Percentiles rank a stretch among this genome's conserved stretches.
These are phyloP conservation scores for Aporophyla lueneburgensis DNA, from an alignment of 2,888 invertebrate species.

Conservation along the genomic window DNA sequence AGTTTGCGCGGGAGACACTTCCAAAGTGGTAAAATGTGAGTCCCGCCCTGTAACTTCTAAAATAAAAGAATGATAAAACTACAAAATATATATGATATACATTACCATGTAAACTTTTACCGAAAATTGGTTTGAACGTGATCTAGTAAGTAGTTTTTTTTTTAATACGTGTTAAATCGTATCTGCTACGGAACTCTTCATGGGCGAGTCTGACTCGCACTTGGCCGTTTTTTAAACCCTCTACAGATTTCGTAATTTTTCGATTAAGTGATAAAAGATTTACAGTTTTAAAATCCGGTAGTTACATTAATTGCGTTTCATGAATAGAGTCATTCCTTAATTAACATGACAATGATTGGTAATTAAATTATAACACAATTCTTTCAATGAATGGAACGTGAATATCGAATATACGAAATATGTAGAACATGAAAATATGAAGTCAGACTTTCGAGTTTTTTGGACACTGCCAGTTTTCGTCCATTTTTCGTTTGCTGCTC, in stretches of 20 bases:
- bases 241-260: neutral
- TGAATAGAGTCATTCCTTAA: constrained; percentile 1
- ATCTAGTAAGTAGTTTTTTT: no score
- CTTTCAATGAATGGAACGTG: constrained; percentile 7
- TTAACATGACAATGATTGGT: constrained; percentile 35
- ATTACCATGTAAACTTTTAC: no score
- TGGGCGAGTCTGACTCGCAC: no score
- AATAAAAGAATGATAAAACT: no score
- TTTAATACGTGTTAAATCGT: no score
- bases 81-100: no score
- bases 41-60: no score
- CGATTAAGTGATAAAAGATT: neutral
- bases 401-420: constrained; percentile 10
- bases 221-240: no score
- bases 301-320: neutral
- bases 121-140: no score
- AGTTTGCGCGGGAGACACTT: no score
- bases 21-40: no score
- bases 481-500: neutral
- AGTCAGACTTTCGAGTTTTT: neutral
- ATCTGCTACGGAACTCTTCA: no score
- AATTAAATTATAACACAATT: constrained; percentile 35
- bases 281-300: neutral
- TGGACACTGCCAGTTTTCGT: neutral
- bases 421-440: neutral